phyloP scores from a whole-genome alignment of 2,888 invertebrate species.

The Apamea sordens region DNA sequence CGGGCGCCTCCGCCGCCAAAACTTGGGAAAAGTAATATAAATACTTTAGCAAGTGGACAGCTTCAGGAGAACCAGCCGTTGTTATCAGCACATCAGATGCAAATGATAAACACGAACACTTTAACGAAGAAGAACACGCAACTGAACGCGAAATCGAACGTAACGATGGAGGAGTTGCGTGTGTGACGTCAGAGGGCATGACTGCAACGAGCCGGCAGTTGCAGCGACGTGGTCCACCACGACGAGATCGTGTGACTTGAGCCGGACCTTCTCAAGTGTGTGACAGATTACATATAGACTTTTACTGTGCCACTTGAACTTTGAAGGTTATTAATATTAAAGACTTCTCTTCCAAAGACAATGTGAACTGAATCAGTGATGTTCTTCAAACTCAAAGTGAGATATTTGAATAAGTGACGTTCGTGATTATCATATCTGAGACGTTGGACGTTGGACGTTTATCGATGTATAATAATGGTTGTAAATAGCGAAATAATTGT shows the following conservation, averaged over 20 bases:
- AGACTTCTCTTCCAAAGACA: constrained; percentile 45
- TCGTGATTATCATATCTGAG: constrained; percentile 73
- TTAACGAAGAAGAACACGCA: constrained; percentile 94
- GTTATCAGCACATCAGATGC: constrained; percentile 94
- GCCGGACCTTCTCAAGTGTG: constrained; percentile 89
- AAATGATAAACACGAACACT: constrained; percentile 94
- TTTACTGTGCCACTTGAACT: constrained; percentile 68
- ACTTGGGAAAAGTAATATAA: constrained; percentile 91
- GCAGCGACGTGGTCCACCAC: constrained; percentile 88
- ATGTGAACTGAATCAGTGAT: constrained; percentile 60
- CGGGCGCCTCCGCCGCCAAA: constrained; percentile 94
- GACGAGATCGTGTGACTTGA: constrained; percentile 90
- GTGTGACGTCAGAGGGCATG: constrained; percentile 94
- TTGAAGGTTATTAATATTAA: constrained; percentile 67
- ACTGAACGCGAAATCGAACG: constrained; percentile 90
- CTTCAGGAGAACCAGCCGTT: constrained; percentile 92
- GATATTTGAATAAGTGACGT: constrained; percentile 58
- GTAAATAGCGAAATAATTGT: constrained; percentile 80
- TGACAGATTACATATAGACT: constrained; percentile 85
- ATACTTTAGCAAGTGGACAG: constrained; percentile 90
- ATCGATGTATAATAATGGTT: constrained; percentile 79
- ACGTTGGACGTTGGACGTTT: constrained; percentile 68
- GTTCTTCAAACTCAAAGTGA: constrained; percentile 55
- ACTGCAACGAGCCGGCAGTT: constrained; percentile 90
- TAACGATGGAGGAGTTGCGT: constrained; percentile 94